A percentile compares a stretch with the other conserved stretches of the same genome.
These are phyloP conservation scores for Ommatoiulus sabulosus DNA, from an alignment of 2,888 invertebrate species.

Conservation along the genomic window DNA sequence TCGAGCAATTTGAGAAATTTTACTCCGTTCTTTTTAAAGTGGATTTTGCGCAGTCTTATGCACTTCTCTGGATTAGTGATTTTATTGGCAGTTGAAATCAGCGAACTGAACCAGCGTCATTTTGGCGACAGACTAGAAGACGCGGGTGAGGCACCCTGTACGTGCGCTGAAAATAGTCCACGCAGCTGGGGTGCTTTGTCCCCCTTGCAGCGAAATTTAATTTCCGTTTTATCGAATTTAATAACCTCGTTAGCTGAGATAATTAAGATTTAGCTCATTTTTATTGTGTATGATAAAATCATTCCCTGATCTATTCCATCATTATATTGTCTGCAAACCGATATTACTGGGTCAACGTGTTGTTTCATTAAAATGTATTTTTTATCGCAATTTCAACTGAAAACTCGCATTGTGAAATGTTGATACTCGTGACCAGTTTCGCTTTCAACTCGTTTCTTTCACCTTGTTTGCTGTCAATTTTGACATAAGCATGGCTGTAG, in stretches of 20 bases:
- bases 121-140: no score
- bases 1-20: no score
- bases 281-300: background rate
- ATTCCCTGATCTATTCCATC: background rate
- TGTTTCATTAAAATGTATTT: background rate
- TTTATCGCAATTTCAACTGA: background rate
- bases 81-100: no score
- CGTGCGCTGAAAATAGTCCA: background rate
- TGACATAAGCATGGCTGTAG: no score
- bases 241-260: slow-evolving; percentile 1
- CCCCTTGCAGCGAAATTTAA: background rate
- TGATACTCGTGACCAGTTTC: background rate
- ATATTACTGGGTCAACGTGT: background rate
- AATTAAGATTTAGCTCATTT: background rate
- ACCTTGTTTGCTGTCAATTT: background rate
- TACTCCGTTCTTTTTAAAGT: no score
- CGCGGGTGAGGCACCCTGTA: background rate
- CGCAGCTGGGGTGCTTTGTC: background rate
- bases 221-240: background rate
- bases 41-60: no score
- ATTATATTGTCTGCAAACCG: background rate
- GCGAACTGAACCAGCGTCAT: no score
- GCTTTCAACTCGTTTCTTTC: background rate
- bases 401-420: background rate
- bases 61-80: no score